Percentiles rank a stretch among this genome's conserved stretches.
Conservation (phyloP, 1,140 invertebrate species). For the Pristionchus pacificus region DNA sequence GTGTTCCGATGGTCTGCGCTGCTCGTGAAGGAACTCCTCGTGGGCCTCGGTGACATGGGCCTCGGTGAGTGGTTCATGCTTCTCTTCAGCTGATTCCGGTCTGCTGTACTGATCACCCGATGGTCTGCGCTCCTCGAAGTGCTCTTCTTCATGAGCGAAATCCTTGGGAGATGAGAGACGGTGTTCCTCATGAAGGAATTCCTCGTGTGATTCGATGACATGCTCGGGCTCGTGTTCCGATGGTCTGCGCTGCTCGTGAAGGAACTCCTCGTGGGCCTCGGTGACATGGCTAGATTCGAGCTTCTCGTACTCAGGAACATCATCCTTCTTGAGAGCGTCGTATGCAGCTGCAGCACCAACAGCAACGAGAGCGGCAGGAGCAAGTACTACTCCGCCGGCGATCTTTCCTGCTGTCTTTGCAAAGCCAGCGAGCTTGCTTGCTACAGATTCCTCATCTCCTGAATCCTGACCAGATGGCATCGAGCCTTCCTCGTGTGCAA, state of each 20-base stretch:
- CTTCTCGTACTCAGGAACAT: background rate
- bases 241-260: background rate
- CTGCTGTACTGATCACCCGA: background rate
- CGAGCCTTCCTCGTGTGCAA: background rate
- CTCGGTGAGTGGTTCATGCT: no score
- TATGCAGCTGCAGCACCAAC: conserved; percentile 25
- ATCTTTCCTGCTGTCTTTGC: conserved; percentile 11
- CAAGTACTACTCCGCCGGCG: conserved; percentile 24
- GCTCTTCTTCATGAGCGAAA: background rate
- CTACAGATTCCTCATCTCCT: background rate
- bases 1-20: no score
- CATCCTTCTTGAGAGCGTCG: conserved; percentile 13
- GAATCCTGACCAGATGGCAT: background rate
- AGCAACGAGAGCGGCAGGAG: conserved; percentile 27
- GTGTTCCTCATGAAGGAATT: background rate
- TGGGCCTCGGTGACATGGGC: background rate
- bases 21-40: background rate
- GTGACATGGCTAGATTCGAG: background rate
- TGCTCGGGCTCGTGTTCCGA: background rate
- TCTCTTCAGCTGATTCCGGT: background rate
- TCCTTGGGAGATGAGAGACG: background rate
- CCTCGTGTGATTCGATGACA: conserved; percentile 3
- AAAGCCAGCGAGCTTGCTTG: background rate
- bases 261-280: no score
- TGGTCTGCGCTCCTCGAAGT: no score